Percentiles rank a stretch among this genome's conserved stretches.
Evolutionary conservation across 1,140 invertebrate genomes (phyloP).

Genomic region (Nebria ingens): DNA sequence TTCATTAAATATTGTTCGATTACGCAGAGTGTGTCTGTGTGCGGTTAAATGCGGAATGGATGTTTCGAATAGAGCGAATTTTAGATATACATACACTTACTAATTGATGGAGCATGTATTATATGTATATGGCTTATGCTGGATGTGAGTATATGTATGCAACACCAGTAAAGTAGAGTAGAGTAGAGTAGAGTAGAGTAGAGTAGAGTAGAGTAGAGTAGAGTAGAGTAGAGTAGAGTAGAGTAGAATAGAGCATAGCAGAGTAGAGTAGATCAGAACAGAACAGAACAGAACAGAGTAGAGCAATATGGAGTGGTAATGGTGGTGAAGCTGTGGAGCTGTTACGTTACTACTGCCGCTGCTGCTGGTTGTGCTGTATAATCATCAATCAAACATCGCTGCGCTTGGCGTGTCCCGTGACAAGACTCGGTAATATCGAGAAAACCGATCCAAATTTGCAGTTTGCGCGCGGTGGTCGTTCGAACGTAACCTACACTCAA

Average conservation of each 20-base stretch:
- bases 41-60: too few species aligned
- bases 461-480: not conserved
- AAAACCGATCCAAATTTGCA: constrained; percentile 8
- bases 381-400: constrained; percentile 8
- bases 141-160: too few species aligned
- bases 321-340: too few species aligned
- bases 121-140: too few species aligned
- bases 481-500: not conserved
- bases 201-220: too few species aligned
- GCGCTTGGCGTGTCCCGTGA: not conserved
- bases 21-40: not conserved
- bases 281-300: too few species aligned
- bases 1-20: not conserved
- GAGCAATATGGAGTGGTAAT: too few species aligned
- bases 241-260: too few species aligned
- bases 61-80: not conserved
- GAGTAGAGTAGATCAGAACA: too few species aligned
- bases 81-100: constrained; percentile 4
- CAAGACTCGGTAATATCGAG: constrained; percentile 6
- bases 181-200: too few species aligned
- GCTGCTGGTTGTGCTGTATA: not conserved
- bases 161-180: too few species aligned
- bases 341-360: not conserved
- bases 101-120: constrained; percentile 5
- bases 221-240: too few species aligned